These are phyloP conservation scores for Stratiomys singularior DNA, from an alignment of 2,888 invertebrate species.

Conservation along the genomic window DNA sequence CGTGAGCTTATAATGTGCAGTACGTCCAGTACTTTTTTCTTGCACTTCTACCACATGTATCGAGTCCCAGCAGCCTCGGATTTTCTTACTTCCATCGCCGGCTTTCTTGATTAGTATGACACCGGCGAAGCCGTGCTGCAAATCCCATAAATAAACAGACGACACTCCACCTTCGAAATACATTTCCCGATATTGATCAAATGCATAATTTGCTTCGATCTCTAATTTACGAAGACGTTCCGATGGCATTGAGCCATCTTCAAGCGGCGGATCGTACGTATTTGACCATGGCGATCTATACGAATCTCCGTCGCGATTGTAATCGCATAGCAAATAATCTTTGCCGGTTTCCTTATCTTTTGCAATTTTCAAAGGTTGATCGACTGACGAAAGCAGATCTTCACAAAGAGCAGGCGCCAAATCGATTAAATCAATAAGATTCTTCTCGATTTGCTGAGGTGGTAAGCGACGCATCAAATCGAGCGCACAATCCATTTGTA, in stretches of 20 bases:
- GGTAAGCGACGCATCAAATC: slow-evolving; percentile 99
- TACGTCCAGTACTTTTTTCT: slow-evolving; percentile 92
- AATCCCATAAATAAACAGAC: slow-evolving; percentile 99
- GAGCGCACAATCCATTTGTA: slow-evolving; percentile 98
- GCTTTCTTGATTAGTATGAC: slow-evolving; percentile 99
- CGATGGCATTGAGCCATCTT: slow-evolving; percentile 98
- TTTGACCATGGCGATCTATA: slow-evolving; percentile 99
- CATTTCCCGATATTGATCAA: slow-evolving; percentile 98
- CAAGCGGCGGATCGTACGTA: slow-evolving; percentile 95
- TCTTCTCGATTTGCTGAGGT: slow-evolving; percentile 99
- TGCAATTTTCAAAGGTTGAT: slow-evolving; percentile 98
- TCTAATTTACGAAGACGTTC: slow-evolving; percentile 95
- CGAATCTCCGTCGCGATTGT: slow-evolving; percentile 98
- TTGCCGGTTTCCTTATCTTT: slow-evolving; percentile 94
- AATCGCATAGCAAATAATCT: slow-evolving; percentile 98
- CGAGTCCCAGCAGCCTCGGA: slow-evolving; percentile 99
- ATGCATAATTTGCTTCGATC: slow-evolving; percentile 97
- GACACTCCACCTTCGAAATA: slow-evolving; percentile 99
- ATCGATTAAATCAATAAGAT: slow-evolving; percentile 96
- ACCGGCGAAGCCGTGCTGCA: slow-evolving; percentile 98
- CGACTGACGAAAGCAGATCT: slow-evolving; percentile 95
- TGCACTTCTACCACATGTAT: slow-evolving; percentile 99
- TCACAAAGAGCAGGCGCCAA: slow-evolving; percentile 96
- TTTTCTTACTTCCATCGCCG: slow-evolving; percentile 97
- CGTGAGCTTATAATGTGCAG: slow-evolving; percentile 97